Conservation (phyloP, 2,113 vertebrate species). For the Spea multiplicata region DNA sequence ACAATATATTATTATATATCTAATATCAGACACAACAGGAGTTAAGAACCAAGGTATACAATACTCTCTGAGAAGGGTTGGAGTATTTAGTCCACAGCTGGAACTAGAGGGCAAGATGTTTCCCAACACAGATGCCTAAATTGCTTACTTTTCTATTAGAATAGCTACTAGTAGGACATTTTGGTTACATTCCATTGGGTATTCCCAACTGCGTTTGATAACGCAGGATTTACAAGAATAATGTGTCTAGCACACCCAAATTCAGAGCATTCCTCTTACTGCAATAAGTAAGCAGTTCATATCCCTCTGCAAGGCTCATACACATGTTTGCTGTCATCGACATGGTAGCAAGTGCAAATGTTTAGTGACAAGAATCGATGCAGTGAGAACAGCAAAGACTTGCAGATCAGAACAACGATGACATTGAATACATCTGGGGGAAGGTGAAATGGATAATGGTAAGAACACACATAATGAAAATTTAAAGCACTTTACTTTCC, state of each 20-base stretch:
- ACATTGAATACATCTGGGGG: background rate
- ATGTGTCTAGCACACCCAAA: constrained; percentile 7
- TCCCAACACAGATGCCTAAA: too few relatives aligned
- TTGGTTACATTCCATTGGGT: constrained; percentile 6
- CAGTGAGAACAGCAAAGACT: constrained; percentile 5
- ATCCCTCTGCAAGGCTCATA: background rate
- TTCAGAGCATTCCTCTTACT: constrained; percentile 8
- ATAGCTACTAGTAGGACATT: too few relatives aligned
- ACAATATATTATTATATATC: constrained; percentile 9
- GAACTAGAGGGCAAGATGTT: too few relatives aligned
- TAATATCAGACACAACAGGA: background rate
- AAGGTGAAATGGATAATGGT: background rate
- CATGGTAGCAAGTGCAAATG: constrained; percentile 32
- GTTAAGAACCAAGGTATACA: too few relatives aligned
- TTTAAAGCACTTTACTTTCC: too few relatives aligned
- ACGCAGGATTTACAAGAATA: constrained; percentile 1
- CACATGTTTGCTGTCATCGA: constrained; percentile 26
- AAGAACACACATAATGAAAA: too few relatives aligned
- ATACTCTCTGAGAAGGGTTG: too few relatives aligned
- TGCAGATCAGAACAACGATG: background rate
- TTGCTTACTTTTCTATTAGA: too few relatives aligned
- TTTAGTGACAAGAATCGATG: constrained; percentile 43
- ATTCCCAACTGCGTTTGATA: constrained; percentile 17
- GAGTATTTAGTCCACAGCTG: too few relatives aligned
- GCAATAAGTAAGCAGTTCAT: constrained; percentile 15